A percentile compares a stretch with the other conserved stretches of the same genome.
Conservation (phyloP, 2,113 vertebrate genomes). For the Indri indri region DNA sequence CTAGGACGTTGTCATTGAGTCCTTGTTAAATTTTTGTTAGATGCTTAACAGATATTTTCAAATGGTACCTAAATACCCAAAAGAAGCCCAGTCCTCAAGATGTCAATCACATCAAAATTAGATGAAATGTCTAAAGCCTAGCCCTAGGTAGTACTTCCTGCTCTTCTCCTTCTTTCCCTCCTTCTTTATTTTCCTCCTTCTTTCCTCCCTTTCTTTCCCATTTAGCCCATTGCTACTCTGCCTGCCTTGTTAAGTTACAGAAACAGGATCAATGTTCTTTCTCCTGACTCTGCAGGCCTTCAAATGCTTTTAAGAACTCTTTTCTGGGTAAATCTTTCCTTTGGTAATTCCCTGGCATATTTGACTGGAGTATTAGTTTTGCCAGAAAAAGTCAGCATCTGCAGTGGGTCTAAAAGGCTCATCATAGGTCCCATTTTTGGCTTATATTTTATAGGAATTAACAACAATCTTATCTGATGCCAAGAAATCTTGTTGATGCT, state of each 20-base stretch:
- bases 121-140: neutral
- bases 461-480: neutral
- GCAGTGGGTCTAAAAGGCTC: neutral
- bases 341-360: neutral
- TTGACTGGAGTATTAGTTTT: slow-evolving; percentile 29
- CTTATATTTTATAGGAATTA: slow-evolving; percentile 19
- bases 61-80: neutral
- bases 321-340: slow-evolving; percentile 26
- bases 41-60: neutral
- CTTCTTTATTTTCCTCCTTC: too few relatives aligned
- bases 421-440: neutral
- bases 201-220: neutral
- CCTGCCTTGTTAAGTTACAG: slow-evolving; percentile 31
- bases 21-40: slow-evolving; percentile 20
- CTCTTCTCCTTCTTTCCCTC: neutral
- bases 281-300: neutral
- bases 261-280: neutral
- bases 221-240: neutral
- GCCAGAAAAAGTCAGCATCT: neutral
- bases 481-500: neutral
- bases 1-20: neutral
- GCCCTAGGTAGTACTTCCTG: neutral
- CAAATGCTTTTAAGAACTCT: neutral
- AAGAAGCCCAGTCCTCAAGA: neutral
- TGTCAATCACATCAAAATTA: neutral